A percentile compares a stretch with the other conserved stretches of the same genome.
Conservation (phyloP, 2,797 vertebrate species). For the Sorex maritimensis region DNA sequence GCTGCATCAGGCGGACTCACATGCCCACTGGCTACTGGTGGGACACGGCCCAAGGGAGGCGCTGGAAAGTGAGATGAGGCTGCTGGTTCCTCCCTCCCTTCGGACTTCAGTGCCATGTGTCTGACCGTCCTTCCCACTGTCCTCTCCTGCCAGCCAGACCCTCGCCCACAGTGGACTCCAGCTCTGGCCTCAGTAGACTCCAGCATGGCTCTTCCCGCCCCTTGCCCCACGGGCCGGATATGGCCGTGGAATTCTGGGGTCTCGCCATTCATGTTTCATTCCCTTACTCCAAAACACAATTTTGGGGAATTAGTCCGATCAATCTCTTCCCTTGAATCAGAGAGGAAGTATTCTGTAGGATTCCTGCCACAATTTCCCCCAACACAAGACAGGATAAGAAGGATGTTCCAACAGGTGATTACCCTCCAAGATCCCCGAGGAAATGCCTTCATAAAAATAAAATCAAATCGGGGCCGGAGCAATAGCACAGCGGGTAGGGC, state of each 20-base stretch:
- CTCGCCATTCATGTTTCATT: conserved; percentile 43
- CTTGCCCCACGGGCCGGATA: not conserved
- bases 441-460: conserved; percentile 66
- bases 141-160: not conserved
- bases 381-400: conserved; percentile 64
- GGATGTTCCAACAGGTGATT: conserved; percentile 56
- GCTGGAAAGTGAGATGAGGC: not conserved
- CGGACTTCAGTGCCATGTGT: not conserved
- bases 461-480: too few species aligned
- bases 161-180: not conserved
- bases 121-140: not conserved
- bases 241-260: conserved; percentile 24
- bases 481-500: too few species aligned
- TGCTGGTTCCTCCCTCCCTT: conserved; percentile 11
- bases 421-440: conserved; percentile 59
- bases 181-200: not conserved
- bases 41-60: not conserved
- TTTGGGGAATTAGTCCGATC: conserved; percentile 53
- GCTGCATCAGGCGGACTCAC: not conserved
- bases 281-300: conserved; percentile 54
- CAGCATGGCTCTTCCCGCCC: not conserved
- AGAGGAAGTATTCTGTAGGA: conserved; percentile 57
- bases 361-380: conserved; percentile 57
- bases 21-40: not conserved
- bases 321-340: conserved; percentile 68